Base-by-base conservation (phyloP, 2,797 vertebrate species). In the Oreonectes daqikongensis region DNA sequence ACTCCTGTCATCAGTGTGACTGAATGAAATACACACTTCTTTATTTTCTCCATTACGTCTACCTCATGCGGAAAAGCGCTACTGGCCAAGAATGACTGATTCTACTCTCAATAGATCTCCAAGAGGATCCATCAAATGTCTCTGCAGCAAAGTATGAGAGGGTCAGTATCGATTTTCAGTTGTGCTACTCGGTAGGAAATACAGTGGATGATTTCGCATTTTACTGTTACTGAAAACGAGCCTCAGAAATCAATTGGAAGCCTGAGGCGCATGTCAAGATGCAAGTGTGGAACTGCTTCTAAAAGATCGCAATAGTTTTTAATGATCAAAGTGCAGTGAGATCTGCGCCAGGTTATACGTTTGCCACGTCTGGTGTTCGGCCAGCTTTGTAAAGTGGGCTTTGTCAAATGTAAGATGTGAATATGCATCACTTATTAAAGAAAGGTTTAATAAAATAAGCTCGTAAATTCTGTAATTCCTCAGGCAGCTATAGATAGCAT, bases 401-500 rank as follows among this genome's bases (percentile, higher is more conserved):
- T 35, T 35, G 8, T 35, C 35, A 35, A 35, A 35, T 9, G 8
- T 9, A 35, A 35, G 35, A 48, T 46, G 44, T 46, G 17, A 15
- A 46, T 17, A 46, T 15, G 40, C 12, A 3, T 18, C 18, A 46
- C 4, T 46, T 18, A 46, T 46, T 18, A 14, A 42, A 50, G 35
- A 2, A 35, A 35, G 35, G 35, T 35, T 35, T 35, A 9, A 35
- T 35, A 1, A 35, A 35, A 35, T 35, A 35, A 35, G 10, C 8
- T 35, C 35, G 8, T 9, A 35, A 2, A 35, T 42, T 42, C 44
- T 59, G 20, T 22, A 72, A 42, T 72, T 38, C 73, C 69, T 72
- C 35, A 48, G 78, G 17, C 79, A 75, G 46, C 75, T 69, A 80
- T 11, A 78, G 61, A 38, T 35, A 57, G 61, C 75, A 75, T 83